Evolutionary conservation across 2,113 vertebrate genomes (phyloP), one percentile per base, ranked within the genome.

Genomic region (Oncorhynchus kisutch): DNA sequence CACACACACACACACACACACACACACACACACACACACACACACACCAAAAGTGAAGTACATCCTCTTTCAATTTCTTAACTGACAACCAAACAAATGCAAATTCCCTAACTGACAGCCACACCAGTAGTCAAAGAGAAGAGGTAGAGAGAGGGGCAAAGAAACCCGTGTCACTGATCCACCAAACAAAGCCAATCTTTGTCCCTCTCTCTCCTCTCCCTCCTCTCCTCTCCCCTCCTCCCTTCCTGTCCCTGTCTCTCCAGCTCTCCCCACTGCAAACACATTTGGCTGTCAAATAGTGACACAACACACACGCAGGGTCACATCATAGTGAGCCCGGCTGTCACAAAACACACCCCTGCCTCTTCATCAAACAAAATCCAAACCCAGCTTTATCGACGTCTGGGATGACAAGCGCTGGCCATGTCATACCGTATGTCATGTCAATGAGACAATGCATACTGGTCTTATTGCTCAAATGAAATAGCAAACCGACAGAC

Each of bases 271-370:
- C 83, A 84, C 86, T 66, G 74, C 83, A 85, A 89, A 88, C 87
- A 91, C 80, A 90, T 91, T 88, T 90, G 89, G 87, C 86, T 89
- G 90, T 90, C 88, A 91, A 90, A 88, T 67, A 83, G 81, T 86
- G 89, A 90, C 90, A 87, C 70, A 78, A 87, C 88, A 90, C 85
- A 83, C 87, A 82, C 75, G 83, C 82, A 82, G 89, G 88, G 90
- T 91, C 86, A 80, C 84, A 80, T 90, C 76, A 59, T 89, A 86
- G 85, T 70, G 86, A 90, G 84, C 83, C 83, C 86, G 88, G 89
- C 88, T 91, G 89, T 90, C 91, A 91, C 83, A 78, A 84, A 86
- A 88, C 86, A 88, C 80, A 70, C 82, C 85, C 81, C 82, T 83
- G 85, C 85, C 90, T 90, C 88, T 89, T 90, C 84, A 88, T 91